Conservation (phyloP, 1,140 invertebrate species). For the Drosophila leontia region DNA sequence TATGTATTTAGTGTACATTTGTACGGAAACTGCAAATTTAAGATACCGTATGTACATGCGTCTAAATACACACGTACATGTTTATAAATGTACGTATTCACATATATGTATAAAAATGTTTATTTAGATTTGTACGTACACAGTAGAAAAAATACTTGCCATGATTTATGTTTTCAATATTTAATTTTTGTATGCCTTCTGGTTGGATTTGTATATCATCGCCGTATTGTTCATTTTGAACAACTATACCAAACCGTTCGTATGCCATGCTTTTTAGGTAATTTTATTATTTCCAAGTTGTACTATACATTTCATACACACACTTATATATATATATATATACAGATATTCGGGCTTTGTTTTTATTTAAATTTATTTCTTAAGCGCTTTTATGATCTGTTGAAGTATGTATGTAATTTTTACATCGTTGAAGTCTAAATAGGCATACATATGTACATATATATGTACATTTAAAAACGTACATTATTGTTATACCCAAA, state of each 20-base stretch:
- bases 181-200: slow-evolving; percentile 34
- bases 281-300: slow-evolving; percentile 1
- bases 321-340: neutral
- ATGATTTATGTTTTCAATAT: slow-evolving; percentile 59
- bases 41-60: neutral
- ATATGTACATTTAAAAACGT: slow-evolving; percentile 1
- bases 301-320: slow-evolving; percentile 1
- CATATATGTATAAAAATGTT: neutral
- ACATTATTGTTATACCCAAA: neutral
- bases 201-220: slow-evolving; percentile 49
- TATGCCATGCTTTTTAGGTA: slow-evolving; percentile 34
- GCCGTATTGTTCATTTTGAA: slow-evolving; percentile 62
- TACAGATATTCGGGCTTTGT: neutral
- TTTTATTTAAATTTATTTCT: neutral
- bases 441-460: neutral
- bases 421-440: too few relatives aligned
- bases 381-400: slow-evolving; percentile 61
- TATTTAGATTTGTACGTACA: neutral
- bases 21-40: neutral
- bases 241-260: slow-evolving; percentile 86
- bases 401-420: slow-evolving; percentile 13
- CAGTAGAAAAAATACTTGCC: slow-evolving; percentile 46
- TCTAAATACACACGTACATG: neutral
- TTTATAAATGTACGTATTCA: neutral
- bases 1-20: neutral